Evolutionary conservation across 2,888 invertebrate species (phyloP), one percentile per base, ranked within the genome.

Genomic region (Acrobasis consociella): DNA sequence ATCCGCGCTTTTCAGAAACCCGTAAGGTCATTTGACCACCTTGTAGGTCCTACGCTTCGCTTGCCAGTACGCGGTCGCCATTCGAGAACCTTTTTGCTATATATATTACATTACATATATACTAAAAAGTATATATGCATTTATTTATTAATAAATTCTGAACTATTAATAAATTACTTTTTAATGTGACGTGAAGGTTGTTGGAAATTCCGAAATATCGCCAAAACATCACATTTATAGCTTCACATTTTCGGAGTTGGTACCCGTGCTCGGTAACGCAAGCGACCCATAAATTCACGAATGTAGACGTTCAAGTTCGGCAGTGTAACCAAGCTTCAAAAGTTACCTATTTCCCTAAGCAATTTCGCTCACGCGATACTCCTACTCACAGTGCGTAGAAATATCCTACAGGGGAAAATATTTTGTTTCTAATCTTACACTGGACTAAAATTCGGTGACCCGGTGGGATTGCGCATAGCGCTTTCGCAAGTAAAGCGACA

Each of bases 321-420:
- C 39, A 38, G 51, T 50, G 60, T 60, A 52, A 60, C 51, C 50
- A 51, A 60, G 60, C 60, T 60, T 51, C 42, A 39, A 60, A 60
- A 51, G 60, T 60, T 52, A 31, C 31, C 31, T 31, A 60, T 60
- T 60, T 52, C 51, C 60, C 51, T 39, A 51, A 60, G 50, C 60
- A 60, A 60, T 60, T 60, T 60, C 13, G n/a, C 50, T 52, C 60
- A 60, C 60, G 60, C 51, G 39, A 60, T 52, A 39, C 16, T 51
- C 22, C n/a, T 38, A 15, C 16, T 51, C 42, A 22, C 17, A 15
- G 50, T 60, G 60, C 60, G 60, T 60, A 39, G 42, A 60, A 60
- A 51, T 31, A 8, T 31, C 31, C 31, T 31, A 31, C 31, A 31
- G 31, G 31, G 22, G 22, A 22, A 31, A 7, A 5, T 31, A 5